Conservation (phyloP, 2,797 vertebrate genomes). For the Uromys caudimaculatus region DNA sequence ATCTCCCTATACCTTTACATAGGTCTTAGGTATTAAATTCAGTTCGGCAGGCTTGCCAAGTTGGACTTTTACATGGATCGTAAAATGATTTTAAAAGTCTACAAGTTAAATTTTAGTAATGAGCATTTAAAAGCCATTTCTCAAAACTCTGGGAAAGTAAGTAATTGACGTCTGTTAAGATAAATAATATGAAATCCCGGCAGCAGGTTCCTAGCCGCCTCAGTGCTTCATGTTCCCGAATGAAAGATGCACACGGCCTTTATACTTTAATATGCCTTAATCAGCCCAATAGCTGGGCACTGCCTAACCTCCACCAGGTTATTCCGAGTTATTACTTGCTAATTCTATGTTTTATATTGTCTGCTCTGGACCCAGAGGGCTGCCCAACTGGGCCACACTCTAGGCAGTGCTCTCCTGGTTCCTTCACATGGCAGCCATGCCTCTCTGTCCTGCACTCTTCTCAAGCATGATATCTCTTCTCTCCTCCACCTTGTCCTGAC, state of each 20-base stretch:
- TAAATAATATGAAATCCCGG: background rate
- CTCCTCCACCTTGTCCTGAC: background rate
- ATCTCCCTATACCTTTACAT: background rate
- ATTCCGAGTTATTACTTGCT: background rate
- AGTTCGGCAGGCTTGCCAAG: background rate
- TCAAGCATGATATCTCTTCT: background rate
- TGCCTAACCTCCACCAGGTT: background rate
- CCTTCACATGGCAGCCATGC: background rate
- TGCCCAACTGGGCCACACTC: background rate
- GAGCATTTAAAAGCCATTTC: background rate
- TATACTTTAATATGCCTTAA: background rate
- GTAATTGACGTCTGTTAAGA: background rate
- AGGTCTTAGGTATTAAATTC: background rate
- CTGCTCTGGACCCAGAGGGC: background rate
- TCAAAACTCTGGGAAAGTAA: constrained; percentile 32
- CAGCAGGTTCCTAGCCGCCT: background rate
- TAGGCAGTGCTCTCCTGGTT: background rate
- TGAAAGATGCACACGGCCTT: background rate
- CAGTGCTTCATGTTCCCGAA: background rate
- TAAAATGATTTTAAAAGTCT: background rate
- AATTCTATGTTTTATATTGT: background rate
- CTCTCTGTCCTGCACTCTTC: background rate
- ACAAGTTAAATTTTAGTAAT: constrained; percentile 12
- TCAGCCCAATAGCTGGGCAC: background rate
- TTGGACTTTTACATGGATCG: background rate